Conservation (phyloP, 2,888 invertebrate genomes). For the Nomada ferruginata region DNA sequence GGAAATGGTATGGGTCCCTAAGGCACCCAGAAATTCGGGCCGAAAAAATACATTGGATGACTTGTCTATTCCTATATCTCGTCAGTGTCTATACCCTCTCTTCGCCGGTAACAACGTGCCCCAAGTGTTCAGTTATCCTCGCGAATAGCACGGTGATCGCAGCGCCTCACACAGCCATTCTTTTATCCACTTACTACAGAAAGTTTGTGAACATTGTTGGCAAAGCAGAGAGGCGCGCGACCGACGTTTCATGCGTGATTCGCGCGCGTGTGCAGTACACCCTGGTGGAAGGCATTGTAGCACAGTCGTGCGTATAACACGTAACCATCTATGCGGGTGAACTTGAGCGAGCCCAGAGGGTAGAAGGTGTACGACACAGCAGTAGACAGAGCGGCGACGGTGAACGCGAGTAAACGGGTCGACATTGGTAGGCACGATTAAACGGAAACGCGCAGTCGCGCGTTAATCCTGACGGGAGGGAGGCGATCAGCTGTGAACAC, state of each 20-base stretch:
- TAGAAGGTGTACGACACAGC: conserved; percentile 37
- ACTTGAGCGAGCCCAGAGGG: conserved; percentile 27
- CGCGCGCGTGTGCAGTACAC: conserved; percentile 38
- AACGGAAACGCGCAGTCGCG: conserved; percentile 77
- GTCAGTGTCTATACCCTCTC: too few relatives aligned
- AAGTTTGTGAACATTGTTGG: conserved; percentile 1
- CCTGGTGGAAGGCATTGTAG: background rate
- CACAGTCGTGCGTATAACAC: conserved; percentile 30
- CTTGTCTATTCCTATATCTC: too few relatives aligned
- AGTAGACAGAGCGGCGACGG: conserved; percentile 44
- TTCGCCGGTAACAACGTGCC: too few relatives aligned
- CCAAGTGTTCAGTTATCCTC: too few relatives aligned
- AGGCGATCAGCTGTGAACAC: conserved; percentile 78
- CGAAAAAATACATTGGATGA: too few relatives aligned
- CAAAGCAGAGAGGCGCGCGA: conserved; percentile 22
- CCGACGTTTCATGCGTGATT: conserved; percentile 14
- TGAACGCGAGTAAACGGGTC: conserved; percentile 38
- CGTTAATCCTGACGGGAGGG: conserved; percentile 71
- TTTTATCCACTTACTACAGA: too few relatives aligned
- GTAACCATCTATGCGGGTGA: conserved; percentile 30
- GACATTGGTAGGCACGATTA: conserved; percentile 50
- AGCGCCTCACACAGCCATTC: too few relatives aligned
- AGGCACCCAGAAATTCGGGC: too few relatives aligned
- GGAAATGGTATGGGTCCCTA: too few relatives aligned
- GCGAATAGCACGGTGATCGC: too few relatives aligned